Percentiles rank a stretch among this genome's conserved stretches.
Conservation (phyloP, 2,797 vertebrate species). For the Lagothrix lagotricha region DNA sequence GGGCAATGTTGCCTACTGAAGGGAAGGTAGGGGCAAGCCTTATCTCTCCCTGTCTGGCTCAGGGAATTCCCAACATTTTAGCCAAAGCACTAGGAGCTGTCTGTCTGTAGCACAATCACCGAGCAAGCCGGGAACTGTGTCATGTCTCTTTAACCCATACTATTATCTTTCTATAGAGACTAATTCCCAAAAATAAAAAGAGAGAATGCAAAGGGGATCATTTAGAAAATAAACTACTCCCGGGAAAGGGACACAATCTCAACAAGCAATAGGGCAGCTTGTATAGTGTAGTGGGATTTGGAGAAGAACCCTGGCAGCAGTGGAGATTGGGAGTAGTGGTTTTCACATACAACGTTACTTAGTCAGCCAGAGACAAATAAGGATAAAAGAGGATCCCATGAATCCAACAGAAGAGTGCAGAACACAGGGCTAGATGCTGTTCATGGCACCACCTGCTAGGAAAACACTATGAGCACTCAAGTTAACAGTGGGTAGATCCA, state of each 20-base stretch:
- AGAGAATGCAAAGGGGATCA: neutral
- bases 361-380: neutral
- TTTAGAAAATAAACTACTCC: neutral
- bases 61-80: neutral
- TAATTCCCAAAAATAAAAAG: neutral
- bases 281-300: neutral
- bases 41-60: neutral
- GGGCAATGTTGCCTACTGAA: neutral
- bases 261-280: neutral
- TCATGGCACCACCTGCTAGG: neutral
- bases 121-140: neutral
- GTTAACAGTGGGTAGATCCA: neutral
- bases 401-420: neutral
- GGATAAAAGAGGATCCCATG: neutral
- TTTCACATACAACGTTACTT: neutral
- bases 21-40: neutral
- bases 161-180: neutral
- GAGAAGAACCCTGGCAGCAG: neutral
- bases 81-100: neutral
- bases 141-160: neutral
- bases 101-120: no score
- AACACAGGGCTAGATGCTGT: neutral
- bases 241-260: neutral
- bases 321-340: neutral
- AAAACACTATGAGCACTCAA: neutral